Base-by-base conservation (phyloP, 2,888 invertebrate species). In the Nesidiocoris tenuis region DNA sequence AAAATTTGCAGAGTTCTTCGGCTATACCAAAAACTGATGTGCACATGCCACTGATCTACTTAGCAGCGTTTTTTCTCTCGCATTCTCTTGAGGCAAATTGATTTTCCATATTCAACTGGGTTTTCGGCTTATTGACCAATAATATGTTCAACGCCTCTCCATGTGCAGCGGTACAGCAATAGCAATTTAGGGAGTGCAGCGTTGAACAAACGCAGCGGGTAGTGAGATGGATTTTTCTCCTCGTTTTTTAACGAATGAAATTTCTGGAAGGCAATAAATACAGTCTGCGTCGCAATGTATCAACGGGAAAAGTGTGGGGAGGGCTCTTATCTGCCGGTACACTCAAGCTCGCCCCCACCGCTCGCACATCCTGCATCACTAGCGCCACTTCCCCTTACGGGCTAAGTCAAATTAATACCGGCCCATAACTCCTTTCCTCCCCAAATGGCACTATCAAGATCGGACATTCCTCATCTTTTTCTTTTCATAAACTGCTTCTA, bases 201-300 rank as follows among this genome's bases (percentile, higher is more conserved):
- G 39, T 39, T 39, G 39, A 39, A 39, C 39, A 12, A 12, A 12
- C 39, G 39, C 39, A 39, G 12, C 39, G 39, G 39, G 39, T 7
- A 39, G 57, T 17, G 57, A 57, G 57, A 21, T 68, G 68, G 57
- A 23, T 68, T 68, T 68, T 24, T 23, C 54, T 12, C 12, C 68
- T 54, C 61, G 61, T 77, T 64, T 74, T 77, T 75, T 59, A 75
- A 72, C 67, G 77, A 74, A 74, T 67, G 75, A 77, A 77, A 74
- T 77, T 77, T 77, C 75, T 68, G 75, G 68, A 57, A 59, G 68
- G 77, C 39, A 61, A 77, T 77, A 77, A 77, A 77, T 77, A 77
- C 65, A 77, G 77, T 75, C 71, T 65, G 77, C 61, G 77, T 63
- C 75, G 77, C 72, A 72, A 77, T 77, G 77, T 75, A 75, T 77